A percentile compares a stretch with the other conserved stretches of the same genome.
phyloP scores from a whole-genome alignment of 2,113 vertebrate genomes.

The Hiodon tergisus region DNA sequence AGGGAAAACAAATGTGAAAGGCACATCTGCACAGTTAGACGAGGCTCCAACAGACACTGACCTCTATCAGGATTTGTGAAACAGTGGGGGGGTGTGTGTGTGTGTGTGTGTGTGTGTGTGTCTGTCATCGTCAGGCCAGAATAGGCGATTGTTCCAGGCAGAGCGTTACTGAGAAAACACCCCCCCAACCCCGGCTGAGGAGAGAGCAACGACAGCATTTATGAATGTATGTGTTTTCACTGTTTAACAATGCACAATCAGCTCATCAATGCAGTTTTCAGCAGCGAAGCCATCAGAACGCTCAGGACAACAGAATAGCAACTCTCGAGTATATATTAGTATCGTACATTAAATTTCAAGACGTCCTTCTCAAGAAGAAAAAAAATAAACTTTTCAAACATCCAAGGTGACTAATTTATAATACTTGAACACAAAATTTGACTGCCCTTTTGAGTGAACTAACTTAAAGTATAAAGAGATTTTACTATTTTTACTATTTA shows the following conservation, averaged over 20 bases:
- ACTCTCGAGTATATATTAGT: not conserved
- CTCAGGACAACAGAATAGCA: not conserved
- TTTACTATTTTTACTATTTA: too few species aligned
- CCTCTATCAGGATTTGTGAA: conserved; percentile 28
- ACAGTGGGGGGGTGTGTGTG: conserved; percentile 1
- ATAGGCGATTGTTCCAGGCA: conserved; percentile 32
- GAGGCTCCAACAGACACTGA: conserved; percentile 29
- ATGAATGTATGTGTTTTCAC: conserved; percentile 10
- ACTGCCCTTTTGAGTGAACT: too few species aligned
- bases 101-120: too few species aligned
- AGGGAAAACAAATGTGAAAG: conserved; percentile 31
- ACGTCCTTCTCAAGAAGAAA: not conserved
- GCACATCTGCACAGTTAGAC: conserved; percentile 17
- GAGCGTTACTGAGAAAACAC: conserved; percentile 5
- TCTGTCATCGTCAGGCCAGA: conserved; percentile 21
- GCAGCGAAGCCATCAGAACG: not conserved
- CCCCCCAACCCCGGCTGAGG: not conserved
- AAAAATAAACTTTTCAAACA: not conserved
- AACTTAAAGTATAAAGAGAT: too few species aligned
- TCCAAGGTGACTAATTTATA: not conserved
- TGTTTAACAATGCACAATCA: not conserved
- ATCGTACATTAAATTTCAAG: not conserved
- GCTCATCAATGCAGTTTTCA: not conserved
- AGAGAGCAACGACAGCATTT: conserved; percentile 9
- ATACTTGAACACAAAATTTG: too few species aligned